These are phyloP conservation scores for Propithecus deckenii DNA, from an alignment of 2,797 vertebrate species.

Conservation along the genomic window DNA sequence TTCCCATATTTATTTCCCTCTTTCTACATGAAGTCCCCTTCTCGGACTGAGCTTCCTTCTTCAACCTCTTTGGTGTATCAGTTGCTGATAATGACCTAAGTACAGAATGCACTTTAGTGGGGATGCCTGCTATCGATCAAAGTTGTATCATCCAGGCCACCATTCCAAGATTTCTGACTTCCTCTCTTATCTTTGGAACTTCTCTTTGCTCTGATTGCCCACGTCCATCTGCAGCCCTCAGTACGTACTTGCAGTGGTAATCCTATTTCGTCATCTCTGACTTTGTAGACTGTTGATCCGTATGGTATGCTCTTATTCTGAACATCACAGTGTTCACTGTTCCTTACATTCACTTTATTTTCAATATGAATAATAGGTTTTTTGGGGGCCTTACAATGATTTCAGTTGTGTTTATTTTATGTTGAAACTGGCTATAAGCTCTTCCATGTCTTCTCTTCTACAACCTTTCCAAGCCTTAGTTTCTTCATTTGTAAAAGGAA, in stretches of 20 bases:
- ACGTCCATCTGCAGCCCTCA: not conserved
- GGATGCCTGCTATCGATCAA: slow-evolving; percentile 38
- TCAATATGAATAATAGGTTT: not conserved
- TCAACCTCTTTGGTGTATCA: slow-evolving; percentile 43
- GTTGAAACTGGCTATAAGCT: not conserved
- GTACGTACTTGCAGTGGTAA: not conserved
- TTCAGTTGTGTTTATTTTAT: not conserved
- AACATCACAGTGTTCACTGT: not conserved
- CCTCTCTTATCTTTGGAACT: slow-evolving; percentile 63
- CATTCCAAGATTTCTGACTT: slow-evolving; percentile 56
- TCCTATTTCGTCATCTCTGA: not conserved
- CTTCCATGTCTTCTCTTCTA: not conserved
- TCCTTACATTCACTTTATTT: not conserved
- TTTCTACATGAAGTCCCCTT: slow-evolving; percentile 48
- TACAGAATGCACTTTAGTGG: not conserved
- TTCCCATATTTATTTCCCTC: slow-evolving; percentile 52
- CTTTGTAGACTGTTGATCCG: not conserved
- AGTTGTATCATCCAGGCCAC: slow-evolving; percentile 7
- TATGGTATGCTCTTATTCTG: not conserved
- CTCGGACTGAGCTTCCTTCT: slow-evolving; percentile 71
- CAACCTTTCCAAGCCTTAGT: not conserved
- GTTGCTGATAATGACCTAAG: slow-evolving; percentile 50
- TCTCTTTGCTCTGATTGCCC: not conserved
- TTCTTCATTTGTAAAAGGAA: not conserved
- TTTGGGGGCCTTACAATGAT: not conserved